These are phyloP conservation scores for Macrosteles quadrilineatus DNA, from an alignment of 1,140 invertebrate species.

Conservation along the genomic window DNA sequence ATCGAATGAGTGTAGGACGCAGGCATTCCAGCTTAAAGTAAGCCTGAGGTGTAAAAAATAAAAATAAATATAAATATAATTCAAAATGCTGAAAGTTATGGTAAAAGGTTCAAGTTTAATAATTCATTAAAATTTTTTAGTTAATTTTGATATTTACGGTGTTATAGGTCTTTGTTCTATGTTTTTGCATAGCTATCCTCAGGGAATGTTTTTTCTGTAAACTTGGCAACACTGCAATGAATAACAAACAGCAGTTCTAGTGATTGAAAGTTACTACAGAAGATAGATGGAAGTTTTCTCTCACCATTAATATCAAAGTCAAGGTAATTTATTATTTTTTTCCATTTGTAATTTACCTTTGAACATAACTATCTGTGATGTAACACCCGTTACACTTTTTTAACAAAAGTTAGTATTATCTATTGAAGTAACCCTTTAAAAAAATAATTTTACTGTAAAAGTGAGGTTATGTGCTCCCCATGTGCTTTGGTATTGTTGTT, in stretches of 20 bases:
- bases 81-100: conserved; percentile 43
- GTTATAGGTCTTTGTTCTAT: no score
- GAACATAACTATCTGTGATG: background rate
- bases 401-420: conserved; percentile 11
- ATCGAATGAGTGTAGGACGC: no score
- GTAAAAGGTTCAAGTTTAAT: no score
- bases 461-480: conserved; percentile 8
- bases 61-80: conserved; percentile 13
- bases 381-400: background rate
- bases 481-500: conserved; percentile 2
- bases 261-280: background rate
- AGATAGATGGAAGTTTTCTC: background rate
- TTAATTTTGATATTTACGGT: no score
- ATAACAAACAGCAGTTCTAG: background rate
- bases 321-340: background rate
- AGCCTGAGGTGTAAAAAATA: background rate
- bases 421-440: background rate
- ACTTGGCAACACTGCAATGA: background rate
- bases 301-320: background rate
- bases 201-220: background rate
- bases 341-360: background rate
- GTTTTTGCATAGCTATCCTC: conserved; percentile 43
- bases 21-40: no score
- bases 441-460: background rate
- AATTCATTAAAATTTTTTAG: no score